phyloP scores from a whole-genome alignment of 1,140 invertebrate species.

The Olivierus martensii region DNA sequence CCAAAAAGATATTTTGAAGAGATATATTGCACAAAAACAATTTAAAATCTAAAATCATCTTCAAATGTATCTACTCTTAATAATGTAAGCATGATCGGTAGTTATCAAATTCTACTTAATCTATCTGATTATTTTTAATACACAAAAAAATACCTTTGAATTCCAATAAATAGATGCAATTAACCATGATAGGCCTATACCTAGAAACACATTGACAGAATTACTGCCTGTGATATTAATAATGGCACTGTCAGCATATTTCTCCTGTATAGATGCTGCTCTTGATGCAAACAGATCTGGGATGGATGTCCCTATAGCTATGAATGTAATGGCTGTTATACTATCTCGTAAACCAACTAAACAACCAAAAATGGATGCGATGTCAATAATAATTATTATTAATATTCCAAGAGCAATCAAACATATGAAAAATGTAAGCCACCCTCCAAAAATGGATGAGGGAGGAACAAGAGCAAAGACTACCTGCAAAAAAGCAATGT shows the following conservation, averaged over 20 bases:
- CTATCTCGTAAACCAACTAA: constrained; percentile 40
- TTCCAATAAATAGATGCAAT: constrained; percentile 43
- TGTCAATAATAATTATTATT: constrained; percentile 45
- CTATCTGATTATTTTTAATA: no score
- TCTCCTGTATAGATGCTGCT: constrained; percentile 33
- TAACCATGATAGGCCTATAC: constrained; percentile 47
- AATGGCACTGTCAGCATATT: constrained; percentile 37
- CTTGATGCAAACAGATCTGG: constrained; percentile 47
- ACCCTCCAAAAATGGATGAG: constrained; percentile 40
- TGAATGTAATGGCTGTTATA: constrained; percentile 52
- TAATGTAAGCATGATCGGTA: no score
- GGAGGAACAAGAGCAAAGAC: constrained; percentile 46
- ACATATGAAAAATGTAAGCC: constrained; percentile 44
- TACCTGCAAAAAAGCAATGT: no score
- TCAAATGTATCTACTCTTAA: no score
- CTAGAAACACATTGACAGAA: constrained; percentile 47
- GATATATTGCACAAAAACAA: no score
- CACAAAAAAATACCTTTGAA: constrained; percentile 37
- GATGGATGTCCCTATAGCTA: constrained; percentile 53
- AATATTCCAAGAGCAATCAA: constrained; percentile 41
- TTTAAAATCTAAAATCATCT: no score
- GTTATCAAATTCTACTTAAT: no score
- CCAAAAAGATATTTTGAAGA: no score
- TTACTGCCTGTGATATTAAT: constrained; percentile 40
- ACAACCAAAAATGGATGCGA: constrained; percentile 48